phyloP scores from a whole-genome alignment of 2,888 invertebrate species.

The Hirtodrosophila cameraria region DNA sequence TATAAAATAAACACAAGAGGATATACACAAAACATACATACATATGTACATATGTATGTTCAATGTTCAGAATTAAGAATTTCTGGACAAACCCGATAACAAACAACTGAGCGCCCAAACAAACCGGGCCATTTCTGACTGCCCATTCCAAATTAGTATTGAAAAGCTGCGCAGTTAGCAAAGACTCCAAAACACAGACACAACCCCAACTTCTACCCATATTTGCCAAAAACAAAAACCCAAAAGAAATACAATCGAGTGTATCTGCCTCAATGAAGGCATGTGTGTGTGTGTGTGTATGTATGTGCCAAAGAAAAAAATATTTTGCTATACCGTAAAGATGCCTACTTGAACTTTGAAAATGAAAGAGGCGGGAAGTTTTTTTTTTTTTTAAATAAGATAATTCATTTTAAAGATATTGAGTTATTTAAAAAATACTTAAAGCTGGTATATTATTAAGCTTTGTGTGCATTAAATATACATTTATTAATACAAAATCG shows the following conservation, averaged over 20 bases:
- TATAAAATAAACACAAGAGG: slow-evolving; percentile 20
- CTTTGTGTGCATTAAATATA: too few relatives aligned
- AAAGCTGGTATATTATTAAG: too few relatives aligned
- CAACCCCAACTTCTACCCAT: slow-evolving; percentile 10
- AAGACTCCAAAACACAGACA: slow-evolving; percentile 1
- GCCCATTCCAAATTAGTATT: slow-evolving; percentile 35
- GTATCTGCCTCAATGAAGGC: slow-evolving; percentile 30
- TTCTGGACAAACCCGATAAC: slow-evolving; percentile 6
- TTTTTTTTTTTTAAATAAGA: too few relatives aligned
- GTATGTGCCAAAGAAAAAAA: slow-evolving; percentile 20
- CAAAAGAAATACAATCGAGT: neutral
- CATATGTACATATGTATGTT: neutral
- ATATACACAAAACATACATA: neutral
- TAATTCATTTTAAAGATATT: too few relatives aligned
- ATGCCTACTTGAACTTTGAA: too few relatives aligned
- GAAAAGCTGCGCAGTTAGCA: slow-evolving; percentile 39
- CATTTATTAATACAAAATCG: too few relatives aligned
- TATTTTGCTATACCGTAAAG: slow-evolving; percentile 41
- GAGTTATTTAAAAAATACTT: too few relatives aligned
- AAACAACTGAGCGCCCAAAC: slow-evolving; percentile 14
- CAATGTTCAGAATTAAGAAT: too few relatives aligned
- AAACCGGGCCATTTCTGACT: slow-evolving; percentile 30
- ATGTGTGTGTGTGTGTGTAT: slow-evolving; percentile 19
- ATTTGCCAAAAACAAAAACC: slow-evolving; percentile 14
- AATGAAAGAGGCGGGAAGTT: too few relatives aligned